Evolutionary conservation across 2,888 invertebrate species (phyloP).

Genomic region (Eupithecia abbreviata): DNA sequence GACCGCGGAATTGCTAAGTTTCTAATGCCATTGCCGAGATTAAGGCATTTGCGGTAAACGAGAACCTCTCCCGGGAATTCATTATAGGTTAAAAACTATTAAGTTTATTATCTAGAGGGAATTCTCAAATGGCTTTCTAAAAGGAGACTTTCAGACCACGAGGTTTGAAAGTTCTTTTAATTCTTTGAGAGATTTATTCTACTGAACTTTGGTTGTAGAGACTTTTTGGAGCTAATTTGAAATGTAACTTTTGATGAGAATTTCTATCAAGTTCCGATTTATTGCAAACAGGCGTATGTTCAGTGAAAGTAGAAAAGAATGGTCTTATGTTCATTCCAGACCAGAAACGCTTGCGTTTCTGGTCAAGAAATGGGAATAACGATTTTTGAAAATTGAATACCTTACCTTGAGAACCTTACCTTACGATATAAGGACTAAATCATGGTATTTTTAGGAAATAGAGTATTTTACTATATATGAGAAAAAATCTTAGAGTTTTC

Average conservation of each 20-base stretch:
- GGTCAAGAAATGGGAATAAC: too few species aligned
- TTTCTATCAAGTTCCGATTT: not conserved
- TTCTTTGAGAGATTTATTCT: not conserved
- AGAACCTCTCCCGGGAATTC: conserved; percentile 13
- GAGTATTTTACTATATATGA: too few species aligned
- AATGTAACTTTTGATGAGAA: not conserved
- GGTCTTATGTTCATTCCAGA: too few species aligned
- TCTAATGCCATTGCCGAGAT: conserved; percentile 22
- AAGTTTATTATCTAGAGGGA: not conserved
- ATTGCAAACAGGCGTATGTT: not conserved
- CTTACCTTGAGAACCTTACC: too few species aligned
- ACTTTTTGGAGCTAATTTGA: not conserved
- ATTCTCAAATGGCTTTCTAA: conserved; percentile 1
- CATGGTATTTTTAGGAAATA: too few species aligned
- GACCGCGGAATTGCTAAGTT: conserved; percentile 19
- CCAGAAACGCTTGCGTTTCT: too few species aligned
- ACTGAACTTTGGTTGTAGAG: not conserved
- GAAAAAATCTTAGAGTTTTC: too few species aligned
- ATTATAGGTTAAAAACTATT: conserved; percentile 8
- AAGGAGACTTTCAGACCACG: too few species aligned
- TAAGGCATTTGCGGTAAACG: conserved; percentile 18
- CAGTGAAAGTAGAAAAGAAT: too few species aligned
- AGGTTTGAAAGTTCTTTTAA: not conserved
- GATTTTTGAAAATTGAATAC: too few species aligned
- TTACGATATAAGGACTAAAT: too few species aligned